Evolutionary conservation across 2,113 vertebrate genomes (phyloP), one percentile per base, ranked within the genome.

Genomic region (Percopsis transmontana): DNA sequence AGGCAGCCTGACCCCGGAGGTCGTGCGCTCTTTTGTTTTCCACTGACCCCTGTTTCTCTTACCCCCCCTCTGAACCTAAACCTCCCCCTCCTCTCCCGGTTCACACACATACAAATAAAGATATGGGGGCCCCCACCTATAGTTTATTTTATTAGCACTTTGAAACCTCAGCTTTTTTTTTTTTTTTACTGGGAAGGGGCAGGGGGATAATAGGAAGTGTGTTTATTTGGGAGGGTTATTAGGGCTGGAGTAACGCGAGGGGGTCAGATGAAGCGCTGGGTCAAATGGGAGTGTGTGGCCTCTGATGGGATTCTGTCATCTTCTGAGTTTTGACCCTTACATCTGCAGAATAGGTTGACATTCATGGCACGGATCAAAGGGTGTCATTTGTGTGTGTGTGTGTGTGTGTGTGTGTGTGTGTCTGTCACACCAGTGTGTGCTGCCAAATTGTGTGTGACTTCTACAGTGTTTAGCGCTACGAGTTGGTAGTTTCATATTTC

Each of bases 81-180:
- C 76, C 79, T 81, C 78, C 72, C n/a, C 40, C 50, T 23, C 63
- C 53, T 23, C 27, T 16, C 48, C 8, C 33, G 10, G 38, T 6
- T 19, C 64, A 47, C 63, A 48, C 41, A 20, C 64, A 11, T 21
- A 5, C 42, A 45, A 33, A 79, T 85, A 76, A 86, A 90, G 81
- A 33, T 33, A 33, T 33, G 27, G 83, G 83, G 84, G 39, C 42
- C 20, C 65, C 14, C 53, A 16, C 44, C 67, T 73, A 47, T 68
- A 80, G 86, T 88, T 90, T 88, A 89, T 89, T 93, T 92, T 90
- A 89, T 89, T 89, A 85, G 88, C 81, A 72, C 86, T 90, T 87
- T 87, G 83, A 90, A 91, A 89, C 63, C 66, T 52, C 16, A 1
- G 75, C 76, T 73, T 75, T 86, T 90, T 88, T 75, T 50, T 16